Percentiles rank a stretch among this genome's conserved stretches.
phyloP scores from a whole-genome alignment of 2,888 invertebrate genomes.

The Papilio gigon region DNA sequence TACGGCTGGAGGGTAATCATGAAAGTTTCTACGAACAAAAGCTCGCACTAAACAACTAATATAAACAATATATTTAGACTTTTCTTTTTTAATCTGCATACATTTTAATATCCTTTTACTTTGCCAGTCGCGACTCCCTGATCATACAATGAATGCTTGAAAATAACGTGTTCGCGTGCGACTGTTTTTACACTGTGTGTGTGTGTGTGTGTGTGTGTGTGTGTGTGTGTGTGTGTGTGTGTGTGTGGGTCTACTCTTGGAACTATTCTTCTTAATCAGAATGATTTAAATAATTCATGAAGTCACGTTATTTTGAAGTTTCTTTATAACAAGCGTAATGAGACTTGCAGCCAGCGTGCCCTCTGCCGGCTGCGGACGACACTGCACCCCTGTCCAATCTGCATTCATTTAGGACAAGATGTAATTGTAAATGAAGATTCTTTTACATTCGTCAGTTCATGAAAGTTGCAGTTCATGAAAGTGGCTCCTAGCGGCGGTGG shows the following conservation, averaged over 20 bases:
- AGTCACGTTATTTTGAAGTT: background rate
- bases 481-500: no score
- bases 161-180: no score
- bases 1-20: background rate
- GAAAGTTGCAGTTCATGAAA: background rate
- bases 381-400: background rate
- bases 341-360: background rate
- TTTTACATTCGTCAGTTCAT: background rate
- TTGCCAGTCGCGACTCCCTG: no score
- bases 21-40: background rate
- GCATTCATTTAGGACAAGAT: conserved; percentile 11
- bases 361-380: background rate
- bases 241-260: no score
- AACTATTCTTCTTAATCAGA: background rate
- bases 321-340: conserved; percentile 9
- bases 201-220: no score
- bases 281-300: conserved; percentile 9
- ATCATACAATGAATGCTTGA: no score
- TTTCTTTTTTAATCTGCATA: no score
- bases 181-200: no score
- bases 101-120: no score
- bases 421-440: background rate
- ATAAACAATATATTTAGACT: background rate
- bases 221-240: no score
- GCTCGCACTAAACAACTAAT: background rate